These are phyloP conservation scores for Drosophila sp. DNA, from an alignment of 1,140 invertebrate species.

Conservation along the genomic window DNA sequence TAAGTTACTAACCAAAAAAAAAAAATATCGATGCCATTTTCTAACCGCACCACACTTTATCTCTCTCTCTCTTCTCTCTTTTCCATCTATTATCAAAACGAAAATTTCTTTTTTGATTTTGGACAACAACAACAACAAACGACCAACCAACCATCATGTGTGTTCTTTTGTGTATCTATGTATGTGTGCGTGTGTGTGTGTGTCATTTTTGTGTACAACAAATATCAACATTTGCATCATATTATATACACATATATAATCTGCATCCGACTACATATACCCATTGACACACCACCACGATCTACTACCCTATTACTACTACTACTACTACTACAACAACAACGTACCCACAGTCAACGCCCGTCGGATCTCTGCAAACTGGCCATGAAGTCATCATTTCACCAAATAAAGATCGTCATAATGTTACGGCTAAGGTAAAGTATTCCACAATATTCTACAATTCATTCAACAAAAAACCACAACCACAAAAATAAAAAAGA, in stretches of 20 bases:
- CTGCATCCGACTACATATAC: background rate
- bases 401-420: slow-evolving; percentile 93
- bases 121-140: slow-evolving; percentile 42
- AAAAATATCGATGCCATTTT: slow-evolving; percentile 43
- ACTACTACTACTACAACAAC: slow-evolving; percentile 15
- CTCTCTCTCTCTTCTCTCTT: slow-evolving; percentile 55
- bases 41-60: slow-evolving; percentile 64
- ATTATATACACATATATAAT: slow-evolving; percentile 49
- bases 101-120: slow-evolving; percentile 41
- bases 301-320: background rate
- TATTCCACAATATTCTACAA: slow-evolving; percentile 50
- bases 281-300: background rate
- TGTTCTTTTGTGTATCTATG: background rate
- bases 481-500: background rate
- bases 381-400: slow-evolving; percentile 94
- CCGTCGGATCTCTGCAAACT: slow-evolving; percentile 94
- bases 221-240: slow-evolving; percentile 32
- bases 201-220: slow-evolving; percentile 40
- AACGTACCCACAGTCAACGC: slow-evolving; percentile 89
- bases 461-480: slow-evolving; percentile 18
- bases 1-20: slow-evolving; percentile 50
- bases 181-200: slow-evolving; percentile 60
- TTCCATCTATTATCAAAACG: slow-evolving; percentile 4
- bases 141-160: slow-evolving; percentile 48
- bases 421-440: slow-evolving; percentile 91